phyloP scores from a whole-genome alignment of 2,888 invertebrate species.

The Drosophila subsilvestris region DNA sequence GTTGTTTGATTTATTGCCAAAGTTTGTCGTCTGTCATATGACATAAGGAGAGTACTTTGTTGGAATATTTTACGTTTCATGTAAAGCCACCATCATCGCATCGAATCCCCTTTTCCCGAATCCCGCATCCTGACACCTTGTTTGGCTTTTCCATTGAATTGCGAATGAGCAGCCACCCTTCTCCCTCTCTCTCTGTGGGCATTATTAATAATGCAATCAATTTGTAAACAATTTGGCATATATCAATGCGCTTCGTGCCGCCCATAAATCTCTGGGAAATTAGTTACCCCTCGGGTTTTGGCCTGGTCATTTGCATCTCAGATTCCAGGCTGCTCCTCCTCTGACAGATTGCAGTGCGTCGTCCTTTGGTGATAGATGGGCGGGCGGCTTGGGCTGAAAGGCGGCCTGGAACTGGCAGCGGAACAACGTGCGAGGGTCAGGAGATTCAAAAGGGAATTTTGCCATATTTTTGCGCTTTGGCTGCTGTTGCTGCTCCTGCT shows the following conservation, averaged over 20 bases:
- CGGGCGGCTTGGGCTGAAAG: slow-evolving; percentile 53
- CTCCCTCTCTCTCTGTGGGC: slow-evolving; percentile 53
- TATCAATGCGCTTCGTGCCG: slow-evolving; percentile 74
- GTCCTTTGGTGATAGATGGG: slow-evolving; percentile 67
- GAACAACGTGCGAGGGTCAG: slow-evolving; percentile 1
- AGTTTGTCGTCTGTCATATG: slow-evolving; percentile 74
- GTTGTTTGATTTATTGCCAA: slow-evolving; percentile 76
- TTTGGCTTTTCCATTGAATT: slow-evolving; percentile 52
- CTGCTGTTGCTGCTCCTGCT: slow-evolving; percentile 8
- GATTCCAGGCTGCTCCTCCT: slow-evolving; percentile 19
- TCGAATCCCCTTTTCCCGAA: too few relatives aligned
- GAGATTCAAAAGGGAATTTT: slow-evolving; percentile 34
- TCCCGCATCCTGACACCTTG: slow-evolving; percentile 24
- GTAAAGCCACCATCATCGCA: background rate
- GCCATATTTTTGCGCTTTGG: slow-evolving; percentile 51
- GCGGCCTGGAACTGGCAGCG: slow-evolving; percentile 44
- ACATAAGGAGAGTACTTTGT: slow-evolving; percentile 75
- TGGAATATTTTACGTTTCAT: slow-evolving; percentile 53
- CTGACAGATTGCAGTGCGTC: slow-evolving; percentile 69
- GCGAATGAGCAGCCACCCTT: slow-evolving; percentile 54
- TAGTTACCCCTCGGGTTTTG: slow-evolving; percentile 39
- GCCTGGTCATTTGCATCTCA: slow-evolving; percentile 43
- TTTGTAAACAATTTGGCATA: slow-evolving; percentile 79
- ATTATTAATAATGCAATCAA: slow-evolving; percentile 78
- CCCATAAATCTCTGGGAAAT: slow-evolving; percentile 73